These are phyloP conservation scores for Dasyornis broadbenti DNA, from an alignment of 2,113 vertebrate genomes.

Conservation along the genomic window DNA sequence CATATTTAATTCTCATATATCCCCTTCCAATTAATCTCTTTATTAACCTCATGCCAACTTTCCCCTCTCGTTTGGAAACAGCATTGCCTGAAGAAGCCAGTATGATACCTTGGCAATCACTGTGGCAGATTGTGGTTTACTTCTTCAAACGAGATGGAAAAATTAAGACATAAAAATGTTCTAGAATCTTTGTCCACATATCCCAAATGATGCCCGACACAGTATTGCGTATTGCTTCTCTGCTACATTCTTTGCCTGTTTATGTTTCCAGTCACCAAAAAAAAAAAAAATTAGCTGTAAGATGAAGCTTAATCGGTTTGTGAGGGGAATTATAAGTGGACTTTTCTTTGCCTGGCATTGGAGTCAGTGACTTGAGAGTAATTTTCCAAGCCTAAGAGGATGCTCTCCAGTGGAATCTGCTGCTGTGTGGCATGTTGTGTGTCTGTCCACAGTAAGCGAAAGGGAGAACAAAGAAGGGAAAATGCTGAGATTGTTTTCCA, in stretches of 20 bases:
- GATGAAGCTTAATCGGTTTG: background rate
- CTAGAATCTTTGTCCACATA: background rate
- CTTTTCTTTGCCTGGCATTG: background rate
- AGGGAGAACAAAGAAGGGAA: background rate
- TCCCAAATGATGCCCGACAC: background rate
- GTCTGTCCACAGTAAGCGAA: background rate
- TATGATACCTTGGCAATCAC: background rate
- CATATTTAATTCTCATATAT: background rate
- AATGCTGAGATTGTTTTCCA: background rate
- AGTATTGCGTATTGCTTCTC: background rate
- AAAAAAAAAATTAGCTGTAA: background rate
- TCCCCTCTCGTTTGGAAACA: background rate
- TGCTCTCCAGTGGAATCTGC: background rate
- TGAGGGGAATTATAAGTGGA: background rate
- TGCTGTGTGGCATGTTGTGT: background rate
- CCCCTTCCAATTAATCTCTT: background rate
- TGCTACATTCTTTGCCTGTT: background rate
- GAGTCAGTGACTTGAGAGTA: background rate
- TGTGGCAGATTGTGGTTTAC: background rate
- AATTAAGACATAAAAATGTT: background rate
- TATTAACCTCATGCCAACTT: background rate
- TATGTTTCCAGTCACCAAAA: background rate
- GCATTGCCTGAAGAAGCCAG: background rate
- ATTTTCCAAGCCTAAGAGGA: background rate
- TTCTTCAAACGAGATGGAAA: background rate